Percentiles rank a stretch among this genome's conserved stretches.
These are phyloP conservation scores for Entosphenus tridentatus DNA, from an alignment of 2,113 vertebrate species.

Conservation along the genomic window DNA sequence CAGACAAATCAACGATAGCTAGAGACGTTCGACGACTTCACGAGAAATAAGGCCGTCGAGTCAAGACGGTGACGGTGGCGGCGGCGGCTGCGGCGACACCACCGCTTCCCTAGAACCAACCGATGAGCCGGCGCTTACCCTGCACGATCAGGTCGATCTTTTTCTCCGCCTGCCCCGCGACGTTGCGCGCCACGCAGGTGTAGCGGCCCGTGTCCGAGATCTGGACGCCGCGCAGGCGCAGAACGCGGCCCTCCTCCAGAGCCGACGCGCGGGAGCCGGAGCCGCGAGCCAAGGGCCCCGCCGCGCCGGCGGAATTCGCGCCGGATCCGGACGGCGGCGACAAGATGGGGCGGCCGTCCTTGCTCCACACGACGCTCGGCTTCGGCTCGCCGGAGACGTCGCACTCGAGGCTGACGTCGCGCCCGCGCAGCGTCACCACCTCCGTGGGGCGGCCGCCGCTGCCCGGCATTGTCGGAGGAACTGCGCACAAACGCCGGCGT, in stretches of 20 bases:
- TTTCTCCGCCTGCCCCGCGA: conserved; percentile 56
- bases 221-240: conserved; percentile 43
- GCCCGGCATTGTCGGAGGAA: conserved; percentile 10
- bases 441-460: conserved; percentile 7
- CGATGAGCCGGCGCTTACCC: conserved; percentile 19
- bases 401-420: conserved; percentile 17
- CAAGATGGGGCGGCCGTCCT: conserved; percentile 13
- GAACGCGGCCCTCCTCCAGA: conserved; percentile 9
- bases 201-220: conserved; percentile 64
- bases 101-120: too few relatives aligned
- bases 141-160: conserved; percentile 58
- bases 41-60: too few relatives aligned
- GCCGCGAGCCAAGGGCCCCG: too few relatives aligned
- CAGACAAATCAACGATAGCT: too few relatives aligned
- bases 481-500: conserved; percentile 13
- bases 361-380: conserved; percentile 17
- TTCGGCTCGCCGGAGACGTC: conserved; percentile 11
- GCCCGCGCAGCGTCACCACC: conserved; percentile 17
- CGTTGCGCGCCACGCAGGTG: conserved; percentile 54
- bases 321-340: not conserved
- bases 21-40: too few relatives aligned
- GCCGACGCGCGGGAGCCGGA: too few relatives aligned
- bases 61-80: too few relatives aligned
- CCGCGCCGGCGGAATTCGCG: too few relatives aligned
- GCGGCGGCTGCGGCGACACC: too few relatives aligned